Percentiles rank a stretch among this genome's conserved stretches.
Conservation (phyloP, 2,888 invertebrate genomes). For the Nephrotoma flavescens region DNA sequence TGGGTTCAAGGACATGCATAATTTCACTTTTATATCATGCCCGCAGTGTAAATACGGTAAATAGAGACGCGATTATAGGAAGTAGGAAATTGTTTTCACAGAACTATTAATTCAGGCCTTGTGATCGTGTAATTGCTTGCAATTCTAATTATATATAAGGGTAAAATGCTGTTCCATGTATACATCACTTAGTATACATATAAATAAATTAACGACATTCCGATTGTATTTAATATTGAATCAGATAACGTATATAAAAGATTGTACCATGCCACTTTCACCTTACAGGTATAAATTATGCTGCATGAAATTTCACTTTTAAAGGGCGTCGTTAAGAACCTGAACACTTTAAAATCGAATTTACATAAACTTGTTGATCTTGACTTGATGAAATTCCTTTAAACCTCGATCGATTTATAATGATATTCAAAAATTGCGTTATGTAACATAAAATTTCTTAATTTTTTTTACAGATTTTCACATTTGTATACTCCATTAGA, state of each 20-base stretch:
- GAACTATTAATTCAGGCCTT: no score
- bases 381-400: not conserved
- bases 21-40: not conserved
- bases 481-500: not conserved
- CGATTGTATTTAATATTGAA: not conserved
- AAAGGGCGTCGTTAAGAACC: not conserved
- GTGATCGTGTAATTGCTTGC: no score
- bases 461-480: not conserved
- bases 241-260: no score
- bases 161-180: no score
- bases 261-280: not conserved
- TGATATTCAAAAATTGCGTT: not conserved
- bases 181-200: not conserved
- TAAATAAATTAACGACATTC: not conserved
- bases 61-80: no score
- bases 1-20: not conserved
- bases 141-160: no score
- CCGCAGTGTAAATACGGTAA: no score
- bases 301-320: not conserved
- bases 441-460: not conserved
- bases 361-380: not conserved
- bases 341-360: not conserved
- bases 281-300: not conserved
- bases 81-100: no score
- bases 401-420: not conserved